Evolutionary conservation across 2,797 vertebrate species (phyloP).

Genomic region (Centroberyx gerrardi): DNA sequence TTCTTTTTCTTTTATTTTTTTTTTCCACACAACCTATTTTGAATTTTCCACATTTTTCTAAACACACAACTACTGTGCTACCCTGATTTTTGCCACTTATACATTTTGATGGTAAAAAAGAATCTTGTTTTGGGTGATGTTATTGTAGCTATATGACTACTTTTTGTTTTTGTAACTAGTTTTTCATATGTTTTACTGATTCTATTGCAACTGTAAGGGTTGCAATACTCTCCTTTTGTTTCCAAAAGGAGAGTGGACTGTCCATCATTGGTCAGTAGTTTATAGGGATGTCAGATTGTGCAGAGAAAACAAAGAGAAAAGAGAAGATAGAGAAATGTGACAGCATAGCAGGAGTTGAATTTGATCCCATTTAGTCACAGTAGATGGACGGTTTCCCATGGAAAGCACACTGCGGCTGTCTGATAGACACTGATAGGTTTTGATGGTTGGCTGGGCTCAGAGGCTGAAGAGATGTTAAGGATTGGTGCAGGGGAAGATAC

Average conservation of each 20-base stretch:
- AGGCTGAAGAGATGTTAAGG: background rate
- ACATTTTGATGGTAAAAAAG: background rate
- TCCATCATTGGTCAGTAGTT: background rate
- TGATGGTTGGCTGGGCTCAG: background rate
- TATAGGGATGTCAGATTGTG: background rate
- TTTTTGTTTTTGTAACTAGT: too few species aligned
- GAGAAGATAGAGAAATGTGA: background rate
- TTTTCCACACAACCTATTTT: background rate
- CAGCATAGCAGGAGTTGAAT: background rate
- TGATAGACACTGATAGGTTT: background rate
- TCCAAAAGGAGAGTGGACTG: background rate
- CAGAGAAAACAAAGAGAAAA: background rate
- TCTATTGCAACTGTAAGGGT: background rate
- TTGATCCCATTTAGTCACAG: background rate
- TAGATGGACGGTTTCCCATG: background rate
- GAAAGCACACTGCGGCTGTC: background rate
- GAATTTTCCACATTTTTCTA: background rate
- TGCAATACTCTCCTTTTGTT: too few species aligned
- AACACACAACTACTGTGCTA: too few species aligned
- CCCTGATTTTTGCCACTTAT: too few species aligned
- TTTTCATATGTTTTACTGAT: background rate
- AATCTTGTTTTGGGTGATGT: background rate
- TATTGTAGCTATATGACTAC: background rate
- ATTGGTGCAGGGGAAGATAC: too few species aligned
- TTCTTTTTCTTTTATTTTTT: slow-evolving; percentile 25